These are phyloP conservation scores for Agrypnus murinus DNA, from an alignment of 2,888 invertebrate species.

Conservation along the genomic window DNA sequence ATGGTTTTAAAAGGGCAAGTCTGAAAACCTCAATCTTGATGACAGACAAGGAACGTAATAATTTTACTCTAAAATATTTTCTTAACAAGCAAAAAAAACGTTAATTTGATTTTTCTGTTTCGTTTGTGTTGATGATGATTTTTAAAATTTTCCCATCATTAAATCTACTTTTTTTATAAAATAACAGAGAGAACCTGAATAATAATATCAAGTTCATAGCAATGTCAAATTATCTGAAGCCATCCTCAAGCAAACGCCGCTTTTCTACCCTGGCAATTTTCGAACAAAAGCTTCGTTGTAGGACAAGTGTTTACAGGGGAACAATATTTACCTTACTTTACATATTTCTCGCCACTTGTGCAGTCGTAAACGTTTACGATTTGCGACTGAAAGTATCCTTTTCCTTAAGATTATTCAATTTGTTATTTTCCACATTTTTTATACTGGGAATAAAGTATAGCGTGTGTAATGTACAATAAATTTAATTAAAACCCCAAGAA, in stretches of 20 bases:
- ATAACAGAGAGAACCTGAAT: slow-evolving; percentile 4
- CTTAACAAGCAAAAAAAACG: too few species aligned
- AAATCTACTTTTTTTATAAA: background rate
- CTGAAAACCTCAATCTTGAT: background rate
- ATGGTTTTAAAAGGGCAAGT: slow-evolving; percentile 16
- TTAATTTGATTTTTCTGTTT: too few species aligned
- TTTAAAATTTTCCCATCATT: background rate
- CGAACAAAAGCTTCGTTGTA: slow-evolving; percentile 31
- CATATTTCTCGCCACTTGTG: slow-evolving; percentile 17
- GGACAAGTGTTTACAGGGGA: slow-evolving; percentile 34
- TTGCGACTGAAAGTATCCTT: slow-evolving; percentile 8
- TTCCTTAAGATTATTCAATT: too few species aligned
- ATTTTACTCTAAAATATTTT: too few species aligned
- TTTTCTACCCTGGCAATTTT: slow-evolving; percentile 29
- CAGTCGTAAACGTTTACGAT: slow-evolving; percentile 30
- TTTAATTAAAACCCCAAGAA: too few species aligned
- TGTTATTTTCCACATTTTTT: too few species aligned
- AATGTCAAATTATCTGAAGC: slow-evolving; percentile 25
- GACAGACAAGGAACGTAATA: background rate
- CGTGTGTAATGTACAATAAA: too few species aligned
- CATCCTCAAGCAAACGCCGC: slow-evolving; percentile 11
- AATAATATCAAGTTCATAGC: slow-evolving; percentile 8
- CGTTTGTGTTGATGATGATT: too few species aligned
- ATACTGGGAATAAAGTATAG: too few species aligned
- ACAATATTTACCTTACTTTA: slow-evolving; percentile 40